Evolutionary conservation across 2,888 invertebrate genomes (phyloP).

Genomic region (Unio pictorum): DNA sequence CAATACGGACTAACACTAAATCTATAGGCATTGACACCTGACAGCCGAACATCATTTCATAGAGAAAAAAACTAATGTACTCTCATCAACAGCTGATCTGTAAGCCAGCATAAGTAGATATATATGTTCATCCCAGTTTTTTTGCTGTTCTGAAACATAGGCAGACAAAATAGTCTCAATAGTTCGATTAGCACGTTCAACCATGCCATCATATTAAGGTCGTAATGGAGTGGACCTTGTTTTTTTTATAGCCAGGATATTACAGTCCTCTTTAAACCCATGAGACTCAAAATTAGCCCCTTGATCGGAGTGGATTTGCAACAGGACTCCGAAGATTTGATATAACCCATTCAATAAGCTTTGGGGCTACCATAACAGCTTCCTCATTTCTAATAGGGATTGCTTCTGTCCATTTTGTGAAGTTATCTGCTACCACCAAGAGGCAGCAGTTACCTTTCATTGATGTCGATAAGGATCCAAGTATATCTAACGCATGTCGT

Average conservation of each 20-base stretch:
- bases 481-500: conserved; percentile 9
- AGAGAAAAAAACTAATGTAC: conserved; percentile 15
- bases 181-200: conserved; percentile 19
- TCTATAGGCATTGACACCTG: conserved; percentile 20
- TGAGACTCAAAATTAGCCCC: conserved; percentile 13
- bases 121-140: conserved; percentile 26
- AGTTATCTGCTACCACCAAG: conserved; percentile 11
- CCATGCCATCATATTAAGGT: conserved; percentile 17
- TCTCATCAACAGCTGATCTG: conserved; percentile 15
- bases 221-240: conserved; percentile 22
- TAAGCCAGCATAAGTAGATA: conserved; percentile 26
- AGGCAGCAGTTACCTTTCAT: conserved; percentile 12
- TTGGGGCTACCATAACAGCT: conserved; percentile 10
- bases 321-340: conserved; percentile 12
- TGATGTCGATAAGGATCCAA: conserved; percentile 10
- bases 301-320: conserved; percentile 16
- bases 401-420: conserved; percentile 17
- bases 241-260: conserved; percentile 9
- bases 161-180: conserved; percentile 13
- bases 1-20: conserved; percentile 14
- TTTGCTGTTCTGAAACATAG: conserved; percentile 17
- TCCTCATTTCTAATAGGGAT: conserved; percentile 8
- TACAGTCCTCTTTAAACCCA: conserved; percentile 12
- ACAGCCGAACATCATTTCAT: conserved; percentile 15
- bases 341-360: conserved; percentile 7